Base-by-base conservation (phyloP, 30 jellyfish, hydroid and myxozoan species). In the Aurelia aurita complex sp. Pacific region DNA sequence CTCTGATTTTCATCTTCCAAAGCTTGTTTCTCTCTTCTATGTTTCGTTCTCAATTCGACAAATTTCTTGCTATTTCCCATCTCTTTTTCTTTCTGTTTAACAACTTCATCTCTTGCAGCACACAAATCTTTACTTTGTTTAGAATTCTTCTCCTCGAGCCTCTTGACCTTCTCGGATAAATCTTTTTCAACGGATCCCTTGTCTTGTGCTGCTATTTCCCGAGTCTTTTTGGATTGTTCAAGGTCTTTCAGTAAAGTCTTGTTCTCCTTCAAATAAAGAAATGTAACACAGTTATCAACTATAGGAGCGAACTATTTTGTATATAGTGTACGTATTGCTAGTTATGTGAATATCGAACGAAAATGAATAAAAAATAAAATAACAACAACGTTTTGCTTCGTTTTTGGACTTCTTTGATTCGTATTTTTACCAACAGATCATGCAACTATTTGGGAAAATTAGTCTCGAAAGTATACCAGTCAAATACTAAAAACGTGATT, bases 81-180 rank as follows among this genome's bases (percentile, higher is more conserved):
- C 33, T n/a, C 76, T 38, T 64, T 38, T 9, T 15, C 52, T 42
- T 40, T 60, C 17, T 61, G 67, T 46, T 60, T 62, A 14, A 38
- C 72, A 46, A 32, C 40, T 14, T 82, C 85, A 8, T 73, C 85
- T 34, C 64, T 63, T 2, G 74, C 69, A 4, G 68, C 16, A 33
- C 79, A 11, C 29, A 82, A 82, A 17, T 70, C 81, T 38, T 61
- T 57, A 19, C 40, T 62, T 23, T 69, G 19, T 19, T 53, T 46
- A 2, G 86, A 15, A 40, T 67, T 72, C 69, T 82, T 76, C 23
- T 82, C 92, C 51, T 82, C 80, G 32, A 82, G 79, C 5, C 35
- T 42, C 13, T 61, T 64, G 35, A 82, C 17, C 73, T 67, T 54
- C 46, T 72, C 67, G 10, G 4, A 29, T 29, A 68, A 15, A 68